phyloP scores from a whole-genome alignment of 2,797 vertebrate species.

The Margarornis squamiger region DNA sequence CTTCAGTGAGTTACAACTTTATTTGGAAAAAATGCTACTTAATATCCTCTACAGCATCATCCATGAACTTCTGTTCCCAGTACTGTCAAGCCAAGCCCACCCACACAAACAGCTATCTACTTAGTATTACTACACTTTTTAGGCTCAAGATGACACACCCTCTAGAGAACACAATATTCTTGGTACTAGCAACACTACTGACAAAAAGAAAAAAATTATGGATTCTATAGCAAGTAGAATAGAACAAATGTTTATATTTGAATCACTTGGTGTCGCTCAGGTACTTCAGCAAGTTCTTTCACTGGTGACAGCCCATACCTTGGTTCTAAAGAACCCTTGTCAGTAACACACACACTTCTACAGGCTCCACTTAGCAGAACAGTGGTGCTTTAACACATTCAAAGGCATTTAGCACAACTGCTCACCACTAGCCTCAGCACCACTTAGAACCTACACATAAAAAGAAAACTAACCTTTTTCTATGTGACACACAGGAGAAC shows the following conservation, averaged over 20 bases:
- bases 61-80: background rate
- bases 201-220: background rate
- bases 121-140: background rate
- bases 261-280: background rate
- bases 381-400: background rate
- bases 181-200: background rate
- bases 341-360: background rate
- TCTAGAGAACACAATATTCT: background rate
- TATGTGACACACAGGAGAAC: background rate
- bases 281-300: background rate
- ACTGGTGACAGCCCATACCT: rapidly evolving
- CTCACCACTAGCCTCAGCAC: background rate
- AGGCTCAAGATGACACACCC: background rate
- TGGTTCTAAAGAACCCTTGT: background rate
- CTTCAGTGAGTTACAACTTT: background rate
- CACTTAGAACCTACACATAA: background rate
- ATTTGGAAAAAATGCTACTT: background rate
- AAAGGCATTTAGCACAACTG: background rate
- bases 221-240: background rate
- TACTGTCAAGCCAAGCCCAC: background rate
- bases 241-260: background rate
- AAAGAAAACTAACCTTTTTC: background rate
- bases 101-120: background rate
- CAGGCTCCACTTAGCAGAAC: background rate
- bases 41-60: background rate